Evolutionary conservation across 2,113 vertebrate genomes (phyloP).

Genomic region (Mastomys coucha): DNA sequence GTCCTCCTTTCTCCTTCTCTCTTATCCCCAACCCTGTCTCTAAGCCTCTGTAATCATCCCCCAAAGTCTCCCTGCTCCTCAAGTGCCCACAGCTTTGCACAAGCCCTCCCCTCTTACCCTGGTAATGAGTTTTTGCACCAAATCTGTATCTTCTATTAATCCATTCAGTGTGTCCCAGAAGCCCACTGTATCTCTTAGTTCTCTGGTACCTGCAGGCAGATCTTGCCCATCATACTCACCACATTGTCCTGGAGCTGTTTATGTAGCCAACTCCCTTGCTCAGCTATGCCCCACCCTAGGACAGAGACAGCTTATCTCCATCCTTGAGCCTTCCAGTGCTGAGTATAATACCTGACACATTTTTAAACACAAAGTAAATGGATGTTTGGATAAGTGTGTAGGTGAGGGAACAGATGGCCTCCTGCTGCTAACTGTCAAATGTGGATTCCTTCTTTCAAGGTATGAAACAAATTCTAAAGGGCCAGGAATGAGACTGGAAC

Average conservation of each 20-base stretch:
- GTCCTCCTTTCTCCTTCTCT: neutral
- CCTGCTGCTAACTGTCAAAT: neutral
- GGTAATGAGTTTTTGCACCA: neutral
- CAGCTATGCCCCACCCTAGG: neutral
- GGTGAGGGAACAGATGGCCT: neutral
- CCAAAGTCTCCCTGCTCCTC: neutral
- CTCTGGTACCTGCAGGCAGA: neutral
- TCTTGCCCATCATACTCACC: neutral
- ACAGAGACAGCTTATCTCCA: neutral
- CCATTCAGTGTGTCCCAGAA: neutral
- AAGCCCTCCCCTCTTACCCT: neutral
- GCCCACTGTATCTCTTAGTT: neutral
- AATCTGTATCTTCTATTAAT: neutral
- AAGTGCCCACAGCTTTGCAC: neutral
- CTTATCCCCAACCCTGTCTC: neutral
- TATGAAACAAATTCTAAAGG: neutral
- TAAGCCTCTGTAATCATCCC: neutral
- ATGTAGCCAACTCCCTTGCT: neutral
- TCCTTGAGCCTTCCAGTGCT: neutral
- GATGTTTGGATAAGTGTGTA: too few species aligned
- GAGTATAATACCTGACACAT: neutral
- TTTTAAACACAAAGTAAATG: neutral
- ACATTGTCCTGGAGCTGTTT: neutral
- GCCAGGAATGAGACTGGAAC: neutral
- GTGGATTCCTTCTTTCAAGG: neutral